phyloP scores from a whole-genome alignment of 2,797 vertebrate genomes.

The Crocidura indochinensis region DNA sequence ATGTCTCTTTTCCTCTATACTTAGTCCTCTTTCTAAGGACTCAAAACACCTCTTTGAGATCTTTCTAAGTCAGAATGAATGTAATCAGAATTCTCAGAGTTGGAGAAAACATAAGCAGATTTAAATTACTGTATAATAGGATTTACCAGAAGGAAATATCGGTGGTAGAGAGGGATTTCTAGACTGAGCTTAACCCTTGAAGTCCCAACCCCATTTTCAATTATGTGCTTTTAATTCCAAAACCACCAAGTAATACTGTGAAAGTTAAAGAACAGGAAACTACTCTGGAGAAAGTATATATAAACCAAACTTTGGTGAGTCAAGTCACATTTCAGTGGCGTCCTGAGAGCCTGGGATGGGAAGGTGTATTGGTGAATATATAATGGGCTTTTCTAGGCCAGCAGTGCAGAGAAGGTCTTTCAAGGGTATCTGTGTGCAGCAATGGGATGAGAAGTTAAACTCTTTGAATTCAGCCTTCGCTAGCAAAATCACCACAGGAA shows the following conservation, averaged over 20 bases:
- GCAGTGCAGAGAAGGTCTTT: constrained; percentile 67
- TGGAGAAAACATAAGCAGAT: constrained; percentile 33
- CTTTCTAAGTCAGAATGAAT: constrained; percentile 41
- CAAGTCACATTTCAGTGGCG: constrained; percentile 74
- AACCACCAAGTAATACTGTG: constrained; percentile 22
- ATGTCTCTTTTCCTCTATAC: neutral
- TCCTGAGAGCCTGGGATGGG: constrained; percentile 21
- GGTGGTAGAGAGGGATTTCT: neutral
- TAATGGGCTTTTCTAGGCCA: constrained; percentile 81
- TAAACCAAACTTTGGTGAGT: constrained; percentile 64
- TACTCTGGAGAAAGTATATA: constrained; percentile 41
- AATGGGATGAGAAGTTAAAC: constrained; percentile 58
- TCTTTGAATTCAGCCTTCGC: constrained; percentile 4
- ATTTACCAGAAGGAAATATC: constrained; percentile 41
- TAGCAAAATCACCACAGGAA: constrained; percentile 57
- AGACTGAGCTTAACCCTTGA: neutral
- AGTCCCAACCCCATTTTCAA: neutral
- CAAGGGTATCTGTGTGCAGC: constrained; percentile 69
- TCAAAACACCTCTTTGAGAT: neutral
- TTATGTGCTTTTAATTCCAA: neutral
- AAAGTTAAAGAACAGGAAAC: constrained; percentile 46
- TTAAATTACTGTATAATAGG: neutral
- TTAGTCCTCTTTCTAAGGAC: neutral
- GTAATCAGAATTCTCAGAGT: constrained; percentile 48
- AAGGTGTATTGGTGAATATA: constrained; percentile 69